phyloP scores from a whole-genome alignment of 2,113 vertebrate genomes.

The Oplegnathus fasciatus region DNA sequence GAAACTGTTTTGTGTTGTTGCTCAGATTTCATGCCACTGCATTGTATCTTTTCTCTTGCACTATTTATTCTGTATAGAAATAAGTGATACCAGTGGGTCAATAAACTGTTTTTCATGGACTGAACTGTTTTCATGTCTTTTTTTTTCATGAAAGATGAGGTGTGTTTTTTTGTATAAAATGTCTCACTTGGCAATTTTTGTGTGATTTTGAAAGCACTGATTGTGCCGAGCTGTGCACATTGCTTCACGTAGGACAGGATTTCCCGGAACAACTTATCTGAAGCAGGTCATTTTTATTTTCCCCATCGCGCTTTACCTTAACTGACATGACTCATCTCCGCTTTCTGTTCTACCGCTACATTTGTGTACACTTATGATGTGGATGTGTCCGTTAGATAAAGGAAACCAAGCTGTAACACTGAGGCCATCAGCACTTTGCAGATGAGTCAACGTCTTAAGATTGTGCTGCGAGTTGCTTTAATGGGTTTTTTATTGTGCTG shows the following conservation, averaged over 20 bases:
- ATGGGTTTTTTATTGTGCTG: slow-evolving; percentile 30
- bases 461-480: slow-evolving; percentile 26
- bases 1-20: slow-evolving; percentile 43
- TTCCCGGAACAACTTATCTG: slow-evolving; percentile 46
- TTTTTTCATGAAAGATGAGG: not conserved
- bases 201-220: slow-evolving; percentile 28
- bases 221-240: slow-evolving; percentile 22
- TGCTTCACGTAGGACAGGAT: slow-evolving; percentile 9
- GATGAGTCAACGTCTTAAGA: slow-evolving; percentile 74
- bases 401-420: slow-evolving; percentile 50
- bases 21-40: slow-evolving; percentile 49
- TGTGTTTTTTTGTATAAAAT: not conserved
- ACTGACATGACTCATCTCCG: slow-evolving; percentile 64
- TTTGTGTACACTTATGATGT: not conserved
- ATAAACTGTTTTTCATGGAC: slow-evolving; percentile 72
- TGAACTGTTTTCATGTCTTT: not conserved
- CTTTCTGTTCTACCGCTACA: slow-evolving; percentile 21
- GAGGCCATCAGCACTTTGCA: slow-evolving; percentile 49
- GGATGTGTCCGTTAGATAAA: slow-evolving; percentile 68
- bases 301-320: slow-evolving; percentile 13
- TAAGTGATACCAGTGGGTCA: slow-evolving; percentile 62
- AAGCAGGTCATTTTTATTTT: slow-evolving; percentile 28
- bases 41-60: slow-evolving; percentile 58
- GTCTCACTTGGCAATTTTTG: not conserved
- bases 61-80: slow-evolving; percentile 76